These are phyloP conservation scores for Heterotilapia buettikoferi DNA, from an alignment of 2,113 vertebrate genomes.

Conservation along the genomic window DNA sequence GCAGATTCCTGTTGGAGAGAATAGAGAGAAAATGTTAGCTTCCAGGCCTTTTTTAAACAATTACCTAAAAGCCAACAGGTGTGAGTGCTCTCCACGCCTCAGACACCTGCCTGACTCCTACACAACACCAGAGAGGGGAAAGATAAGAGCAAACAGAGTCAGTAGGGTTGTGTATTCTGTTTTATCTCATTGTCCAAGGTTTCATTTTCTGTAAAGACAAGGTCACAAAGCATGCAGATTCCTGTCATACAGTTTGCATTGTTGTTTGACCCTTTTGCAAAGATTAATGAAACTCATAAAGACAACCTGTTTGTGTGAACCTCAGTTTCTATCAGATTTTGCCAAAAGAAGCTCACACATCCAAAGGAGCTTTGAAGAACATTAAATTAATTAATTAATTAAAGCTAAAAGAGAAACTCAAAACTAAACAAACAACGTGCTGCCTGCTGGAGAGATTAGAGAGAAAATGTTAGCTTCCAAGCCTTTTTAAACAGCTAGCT, in stretches of 20 bases:
- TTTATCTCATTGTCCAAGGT: too few species aligned
- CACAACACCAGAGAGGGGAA: background rate
- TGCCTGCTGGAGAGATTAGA: background rate
- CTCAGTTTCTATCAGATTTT: background rate
- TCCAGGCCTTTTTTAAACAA: background rate
- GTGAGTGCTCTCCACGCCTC: accelerated
- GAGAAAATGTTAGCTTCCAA: background rate
- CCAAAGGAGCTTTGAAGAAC: background rate
- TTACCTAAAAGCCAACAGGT: background rate
- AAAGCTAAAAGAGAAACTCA: background rate
- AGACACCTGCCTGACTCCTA: background rate
- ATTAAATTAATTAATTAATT: background rate
- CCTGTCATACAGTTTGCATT: background rate
- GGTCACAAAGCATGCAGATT: background rate
- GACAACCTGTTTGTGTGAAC: background rate
- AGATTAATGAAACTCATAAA: background rate
- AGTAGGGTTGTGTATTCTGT: background rate
- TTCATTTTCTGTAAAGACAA: background rate
- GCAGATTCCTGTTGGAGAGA: background rate
- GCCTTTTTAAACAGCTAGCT: background rate
- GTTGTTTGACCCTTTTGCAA: background rate
- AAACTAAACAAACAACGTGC: background rate
- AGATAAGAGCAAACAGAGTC: background rate
- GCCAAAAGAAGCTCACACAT: background rate
- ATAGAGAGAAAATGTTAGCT: background rate